phyloP scores from a whole-genome alignment of 2,888 invertebrate genomes.

The Bursaphelenchus okinawaensis region DNA sequence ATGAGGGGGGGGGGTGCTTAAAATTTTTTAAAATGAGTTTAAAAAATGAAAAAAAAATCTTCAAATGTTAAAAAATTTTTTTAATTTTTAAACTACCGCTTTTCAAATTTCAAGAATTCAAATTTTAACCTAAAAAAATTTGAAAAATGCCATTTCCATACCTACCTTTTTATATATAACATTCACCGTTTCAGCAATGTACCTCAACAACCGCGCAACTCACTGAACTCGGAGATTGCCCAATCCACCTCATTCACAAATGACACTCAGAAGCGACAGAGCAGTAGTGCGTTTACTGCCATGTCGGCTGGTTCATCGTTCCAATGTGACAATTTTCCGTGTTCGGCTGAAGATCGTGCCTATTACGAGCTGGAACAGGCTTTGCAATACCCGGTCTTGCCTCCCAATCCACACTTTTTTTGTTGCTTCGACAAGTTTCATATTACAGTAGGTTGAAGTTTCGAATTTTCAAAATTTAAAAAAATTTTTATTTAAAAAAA shows the following conservation, averaged over 20 bases:
- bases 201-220: neutral
- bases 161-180: too few relatives aligned
- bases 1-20: too few relatives aligned
- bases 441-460: conserved; percentile 21
- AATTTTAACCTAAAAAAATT: too few relatives aligned
- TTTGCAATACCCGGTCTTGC: conserved; percentile 25
- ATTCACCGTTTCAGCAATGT: neutral
- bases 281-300: neutral
- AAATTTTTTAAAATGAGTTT: too few relatives aligned
- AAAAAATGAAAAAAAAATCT: too few relatives aligned
- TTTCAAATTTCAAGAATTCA: too few relatives aligned
- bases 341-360: conserved; percentile 13
- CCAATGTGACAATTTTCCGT: neutral
- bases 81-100: too few relatives aligned
- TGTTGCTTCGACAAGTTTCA: conserved; percentile 27
- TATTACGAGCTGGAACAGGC: conserved; percentile 22
- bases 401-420: conserved; percentile 31
- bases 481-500: conserved; percentile 1
- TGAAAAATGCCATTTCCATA: too few relatives aligned
- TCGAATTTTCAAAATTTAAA: neutral
- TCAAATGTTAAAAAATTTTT: too few relatives aligned
- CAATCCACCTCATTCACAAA: conserved; percentile 5
- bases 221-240: neutral
- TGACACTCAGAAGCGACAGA: neutral
- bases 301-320: neutral